A percentile compares a stretch with the other conserved stretches of the same genome.
phyloP scores from a whole-genome alignment of 2,113 vertebrate genomes.

The Strigops habroptila region DNA sequence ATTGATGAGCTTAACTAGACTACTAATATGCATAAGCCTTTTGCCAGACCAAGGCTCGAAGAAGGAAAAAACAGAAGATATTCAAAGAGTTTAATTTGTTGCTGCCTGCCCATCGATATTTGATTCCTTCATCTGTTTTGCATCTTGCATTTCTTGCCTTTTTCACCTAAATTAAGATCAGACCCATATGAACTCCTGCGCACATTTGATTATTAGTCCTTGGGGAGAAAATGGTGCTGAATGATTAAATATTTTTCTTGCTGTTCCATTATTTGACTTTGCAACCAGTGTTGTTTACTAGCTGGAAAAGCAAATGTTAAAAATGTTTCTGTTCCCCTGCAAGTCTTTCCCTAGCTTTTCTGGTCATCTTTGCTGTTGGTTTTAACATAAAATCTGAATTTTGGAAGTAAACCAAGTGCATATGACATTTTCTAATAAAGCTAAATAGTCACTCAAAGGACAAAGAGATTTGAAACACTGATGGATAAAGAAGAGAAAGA shows the following conservation, averaged over 20 bases:
- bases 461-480: neutral
- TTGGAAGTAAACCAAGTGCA: neutral
- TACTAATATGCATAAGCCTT: neutral
- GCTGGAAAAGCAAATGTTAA: neutral
- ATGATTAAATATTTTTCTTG: neutral
- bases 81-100: neutral
- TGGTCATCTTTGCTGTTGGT: neutral
- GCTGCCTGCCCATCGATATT: neutral
- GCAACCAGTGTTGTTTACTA: neutral
- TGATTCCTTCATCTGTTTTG: neutral
- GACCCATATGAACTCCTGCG: neutral
- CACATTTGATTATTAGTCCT: neutral
- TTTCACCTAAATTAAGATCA: neutral
- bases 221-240: neutral
- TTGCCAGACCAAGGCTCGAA: neutral
- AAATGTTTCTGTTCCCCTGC: neutral
- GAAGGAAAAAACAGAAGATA: neutral
- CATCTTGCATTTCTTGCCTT: neutral
- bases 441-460: slow-evolving; percentile 9
- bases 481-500: neutral
- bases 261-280: slow-evolving; percentile 7
- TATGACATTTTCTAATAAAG: neutral
- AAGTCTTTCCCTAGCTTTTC: neutral
- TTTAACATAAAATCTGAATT: neutral
- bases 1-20: neutral